Evolutionary conservation across 2,113 vertebrate genomes (phyloP).

Genomic region (Coptodon bakossiorum): DNA sequence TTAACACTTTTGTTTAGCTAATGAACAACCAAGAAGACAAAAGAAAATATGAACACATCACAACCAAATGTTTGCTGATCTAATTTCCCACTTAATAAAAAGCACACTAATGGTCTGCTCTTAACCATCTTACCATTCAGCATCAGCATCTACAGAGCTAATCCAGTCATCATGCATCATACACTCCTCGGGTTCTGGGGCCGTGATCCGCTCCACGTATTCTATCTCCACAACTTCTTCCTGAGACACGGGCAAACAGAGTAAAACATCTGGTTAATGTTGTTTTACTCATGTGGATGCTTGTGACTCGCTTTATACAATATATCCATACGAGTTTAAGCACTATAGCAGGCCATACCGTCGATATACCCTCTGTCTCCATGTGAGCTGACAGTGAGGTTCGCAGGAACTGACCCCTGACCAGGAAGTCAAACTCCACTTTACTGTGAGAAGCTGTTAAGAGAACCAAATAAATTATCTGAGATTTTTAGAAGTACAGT

Average conservation of each 20-base stretch:
- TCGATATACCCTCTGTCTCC: conserved; percentile 88
- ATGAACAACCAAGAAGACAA: not conserved
- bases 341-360: conserved; percentile 64
- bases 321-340: not conserved
- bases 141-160: conserved; percentile 82
- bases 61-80: not conserved
- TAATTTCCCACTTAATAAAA: not conserved
- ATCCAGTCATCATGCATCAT: conserved; percentile 98
- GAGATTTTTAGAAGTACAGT: not conserved
- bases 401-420: conserved; percentile 90
- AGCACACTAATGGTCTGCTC: not conserved
- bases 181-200: conserved; percentile 92
- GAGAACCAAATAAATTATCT: not conserved
- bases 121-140: conserved; percentile 81
- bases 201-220: conserved; percentile 89
- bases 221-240: conserved; percentile 97
- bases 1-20: not conserved
- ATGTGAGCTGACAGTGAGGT: conserved; percentile 80
- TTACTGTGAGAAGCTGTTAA: conserved; percentile 82
- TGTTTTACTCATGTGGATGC: not conserved
- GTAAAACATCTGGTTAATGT: not conserved
- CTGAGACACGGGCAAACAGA: conserved; percentile 64
- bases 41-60: not conserved
- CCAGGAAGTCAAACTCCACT: conserved; percentile 97
- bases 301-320: not conserved